Percentiles rank a stretch among this genome's conserved stretches.
Evolutionary conservation across 2,797 vertebrate species (phyloP).

Genomic region (Valencia hispanica): DNA sequence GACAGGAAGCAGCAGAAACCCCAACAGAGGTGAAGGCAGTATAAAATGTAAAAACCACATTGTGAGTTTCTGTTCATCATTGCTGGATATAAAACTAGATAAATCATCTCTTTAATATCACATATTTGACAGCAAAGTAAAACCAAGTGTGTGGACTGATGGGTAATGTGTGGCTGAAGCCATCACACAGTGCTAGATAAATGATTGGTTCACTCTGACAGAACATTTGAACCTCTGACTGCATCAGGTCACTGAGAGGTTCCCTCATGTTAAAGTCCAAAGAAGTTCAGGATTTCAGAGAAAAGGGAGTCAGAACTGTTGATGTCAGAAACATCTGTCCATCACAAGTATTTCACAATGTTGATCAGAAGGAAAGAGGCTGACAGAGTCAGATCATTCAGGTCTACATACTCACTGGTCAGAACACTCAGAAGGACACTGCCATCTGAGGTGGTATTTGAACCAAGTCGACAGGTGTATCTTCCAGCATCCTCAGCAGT

Average conservation of each 20-base stretch:
- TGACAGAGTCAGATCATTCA: not conserved
- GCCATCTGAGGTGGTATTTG: accelerated
- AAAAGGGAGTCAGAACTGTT: not conserved
- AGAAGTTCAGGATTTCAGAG: too few relatives aligned
- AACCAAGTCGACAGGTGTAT: not conserved
- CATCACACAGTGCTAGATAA: too few relatives aligned
- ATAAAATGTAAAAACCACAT: not conserved
- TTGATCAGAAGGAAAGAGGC: not conserved
- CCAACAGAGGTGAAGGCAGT: not conserved
- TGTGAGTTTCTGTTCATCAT: not conserved
- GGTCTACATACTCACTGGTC: slow-evolving; percentile 25
- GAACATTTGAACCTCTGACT: not conserved
- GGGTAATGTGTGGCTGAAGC: too few relatives aligned
- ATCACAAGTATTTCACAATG: not conserved
- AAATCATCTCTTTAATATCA: too few relatives aligned
- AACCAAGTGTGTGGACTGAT: too few relatives aligned
- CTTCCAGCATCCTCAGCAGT: slow-evolving; percentile 18
- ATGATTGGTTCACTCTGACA: not conserved
- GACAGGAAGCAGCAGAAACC: not conserved
- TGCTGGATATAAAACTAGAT: too few relatives aligned
- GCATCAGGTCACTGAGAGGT: not conserved
- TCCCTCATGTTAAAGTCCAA: not conserved
- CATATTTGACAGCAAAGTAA: too few relatives aligned
- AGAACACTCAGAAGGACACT: accelerated
- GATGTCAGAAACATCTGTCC: slow-evolving; percentile 1